Percentiles rank a stretch among this genome's conserved stretches.
Conservation (phyloP, 2,888 invertebrate genomes). For the Coleophora deauratella region DNA sequence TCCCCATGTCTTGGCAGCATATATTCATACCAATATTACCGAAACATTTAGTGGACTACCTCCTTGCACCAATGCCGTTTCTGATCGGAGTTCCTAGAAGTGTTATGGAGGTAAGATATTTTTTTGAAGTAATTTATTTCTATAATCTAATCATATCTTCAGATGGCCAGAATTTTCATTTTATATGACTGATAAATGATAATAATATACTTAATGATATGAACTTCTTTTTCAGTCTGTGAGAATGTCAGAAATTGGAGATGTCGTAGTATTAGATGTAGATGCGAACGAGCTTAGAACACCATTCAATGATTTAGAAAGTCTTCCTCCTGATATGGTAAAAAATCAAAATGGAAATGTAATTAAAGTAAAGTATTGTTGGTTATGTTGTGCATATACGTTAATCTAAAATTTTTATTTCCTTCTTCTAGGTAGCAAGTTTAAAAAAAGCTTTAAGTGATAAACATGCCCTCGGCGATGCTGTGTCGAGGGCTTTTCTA, state of each 20-base stretch:
- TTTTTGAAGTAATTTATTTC: not conserved
- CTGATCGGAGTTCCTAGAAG: conserved; percentile 94
- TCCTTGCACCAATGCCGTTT: conserved; percentile 98
- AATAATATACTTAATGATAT: too few species aligned
- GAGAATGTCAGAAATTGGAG: conserved; percentile 88
- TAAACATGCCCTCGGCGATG: conserved; percentile 89
- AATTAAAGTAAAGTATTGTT: too few species aligned
- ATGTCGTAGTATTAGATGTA: conserved; percentile 94
- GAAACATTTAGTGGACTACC: conserved; percentile 88
- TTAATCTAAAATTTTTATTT: too few species aligned
- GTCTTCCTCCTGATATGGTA: conserved; percentile 93
- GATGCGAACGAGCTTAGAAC: conserved; percentile 90
- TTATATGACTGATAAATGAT: too few species aligned
- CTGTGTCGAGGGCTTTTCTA: conserved; percentile 93
- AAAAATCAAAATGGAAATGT: conserved; percentile 24
- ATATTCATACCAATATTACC: conserved; percentile 98
- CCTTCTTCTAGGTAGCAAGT: conserved; percentile 80
- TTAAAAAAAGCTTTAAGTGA: conserved; percentile 85
- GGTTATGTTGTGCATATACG: too few species aligned
- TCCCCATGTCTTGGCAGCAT: conserved; percentile 99
- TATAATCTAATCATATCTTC: too few species aligned
- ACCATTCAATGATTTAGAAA: conserved; percentile 92
- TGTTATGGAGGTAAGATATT: conserved; percentile 82
- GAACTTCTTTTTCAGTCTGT: conserved; percentile 82
- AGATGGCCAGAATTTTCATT: too few species aligned